Base-by-base conservation (phyloP, 2,797 vertebrate genomes). In the Vireo griseus region DNA sequence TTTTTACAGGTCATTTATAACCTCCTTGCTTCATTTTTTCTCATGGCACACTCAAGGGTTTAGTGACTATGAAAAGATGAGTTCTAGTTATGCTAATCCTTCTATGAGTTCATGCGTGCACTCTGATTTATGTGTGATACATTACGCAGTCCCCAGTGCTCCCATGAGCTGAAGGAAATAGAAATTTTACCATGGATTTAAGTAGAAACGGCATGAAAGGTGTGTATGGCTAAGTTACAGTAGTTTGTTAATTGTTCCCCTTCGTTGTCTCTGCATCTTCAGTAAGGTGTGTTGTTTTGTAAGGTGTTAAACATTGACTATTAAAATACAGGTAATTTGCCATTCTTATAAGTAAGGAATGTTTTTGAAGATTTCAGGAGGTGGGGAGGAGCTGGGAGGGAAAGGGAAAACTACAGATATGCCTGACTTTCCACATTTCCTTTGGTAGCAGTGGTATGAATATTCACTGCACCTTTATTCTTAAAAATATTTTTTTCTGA, bases 331-430 rank as follows among this genome's bases (percentile, higher is more conserved):
- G 13, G 10, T 62, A 33, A 39, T 52, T 14, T 72, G 17, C 40
- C 16, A 6, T 80, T 87, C 52, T 82, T 90, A 51, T 5, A 79
- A 20, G 7, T 18, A 28, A 5, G 33, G 69, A 68, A 58, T 76
- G 16, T 19, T 65, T 39, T 48, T 79, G n/a, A 68, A 80, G 31
- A 54, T 54, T 78, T 61, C 14, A 14, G 69, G 20, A 80, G 58
- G 37, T 44, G 14, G 16, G 11, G 22, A 10, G 2, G 0, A 40
- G 40, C 7, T 6, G 0, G 13, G 8, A 8, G 33, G 21, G 8
- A 58, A 72, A 33, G 22, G 20, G 35, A 35, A 68, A 33, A 8
- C 15, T 20, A 17, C 6, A 88, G 28, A 45, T 76, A 55, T 29
- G 8, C 10, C 17, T 25, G 20, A 68, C 48, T 83, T 92, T 59